Percentiles rank a stretch among this genome's conserved stretches.
Conservation (phyloP, 2,797 vertebrate species). For the Apogon talboti region DNA sequence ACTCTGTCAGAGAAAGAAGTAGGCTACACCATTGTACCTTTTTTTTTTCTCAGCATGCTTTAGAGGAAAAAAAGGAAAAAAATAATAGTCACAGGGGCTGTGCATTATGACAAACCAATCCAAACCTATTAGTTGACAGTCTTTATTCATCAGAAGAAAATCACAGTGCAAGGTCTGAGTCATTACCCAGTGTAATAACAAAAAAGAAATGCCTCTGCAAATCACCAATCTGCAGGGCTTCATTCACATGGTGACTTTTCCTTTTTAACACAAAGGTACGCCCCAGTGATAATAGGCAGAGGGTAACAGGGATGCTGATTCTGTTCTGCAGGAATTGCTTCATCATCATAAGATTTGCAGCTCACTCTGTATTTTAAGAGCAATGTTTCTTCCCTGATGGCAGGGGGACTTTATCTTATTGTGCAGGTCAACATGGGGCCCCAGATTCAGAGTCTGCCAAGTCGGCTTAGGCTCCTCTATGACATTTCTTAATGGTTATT, state of each 20-base stretch:
- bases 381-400: constrained; percentile 47
- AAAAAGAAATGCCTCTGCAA: constrained; percentile 13
- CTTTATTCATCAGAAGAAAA: constrained; percentile 1
- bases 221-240: constrained; percentile 17
- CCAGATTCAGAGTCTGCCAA: constrained; percentile 58
- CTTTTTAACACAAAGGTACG: constrained; percentile 33
- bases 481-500: constrained; percentile 64
- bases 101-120: constrained; percentile 28
- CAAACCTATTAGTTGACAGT: constrained; percentile 27
- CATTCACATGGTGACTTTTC: constrained; percentile 47
- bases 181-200: constrained; percentile 8
- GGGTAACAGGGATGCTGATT: constrained; percentile 51
- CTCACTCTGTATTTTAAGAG: constrained; percentile 56
- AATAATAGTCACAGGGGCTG: constrained; percentile 36
- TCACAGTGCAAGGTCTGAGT: constrained; percentile 1
- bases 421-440: constrained; percentile 62
- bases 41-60: constrained; percentile 14
- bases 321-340: constrained; percentile 67
- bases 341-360: constrained; percentile 67
- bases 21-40: constrained; percentile 29
- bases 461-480: constrained; percentile 51
- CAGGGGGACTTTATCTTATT: constrained; percentile 57
- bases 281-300: constrained; percentile 32
- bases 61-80: neutral
- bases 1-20: constrained; percentile 53